Evolutionary conservation across 2,888 invertebrate genomes (phyloP).

Genomic region (Timema podura): DNA sequence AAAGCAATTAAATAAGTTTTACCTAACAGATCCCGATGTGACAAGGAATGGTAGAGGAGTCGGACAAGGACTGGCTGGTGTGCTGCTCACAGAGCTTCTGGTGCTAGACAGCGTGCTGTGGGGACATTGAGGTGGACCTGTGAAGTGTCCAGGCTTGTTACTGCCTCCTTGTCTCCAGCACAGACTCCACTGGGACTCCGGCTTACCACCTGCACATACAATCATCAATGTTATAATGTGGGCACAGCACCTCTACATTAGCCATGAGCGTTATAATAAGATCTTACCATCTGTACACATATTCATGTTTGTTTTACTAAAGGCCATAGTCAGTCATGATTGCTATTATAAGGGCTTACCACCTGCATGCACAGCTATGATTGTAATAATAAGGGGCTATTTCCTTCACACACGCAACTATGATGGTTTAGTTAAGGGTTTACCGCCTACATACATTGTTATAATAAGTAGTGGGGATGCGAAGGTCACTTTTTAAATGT

Average conservation of each 20-base stretch:
- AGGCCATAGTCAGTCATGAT: too few species aligned
- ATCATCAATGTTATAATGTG: not conserved
- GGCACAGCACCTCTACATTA: not conserved
- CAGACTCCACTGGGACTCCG: constrained; percentile 23
- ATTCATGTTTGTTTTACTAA: too few species aligned
- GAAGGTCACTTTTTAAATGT: too few species aligned
- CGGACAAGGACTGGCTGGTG: constrained; percentile 64
- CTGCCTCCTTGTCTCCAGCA: constrained; percentile 23
- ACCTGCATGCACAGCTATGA: too few species aligned
- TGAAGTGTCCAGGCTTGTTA: not conserved
- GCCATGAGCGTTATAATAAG: too few species aligned
- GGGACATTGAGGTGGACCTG: constrained; percentile 61
- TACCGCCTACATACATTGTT: too few species aligned
- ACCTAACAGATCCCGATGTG: constrained; percentile 68
- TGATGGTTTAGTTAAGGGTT: too few species aligned
- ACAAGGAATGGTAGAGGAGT: constrained; percentile 73
- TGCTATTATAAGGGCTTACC: too few species aligned
- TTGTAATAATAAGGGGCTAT: too few species aligned
- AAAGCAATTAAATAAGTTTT: constrained; percentile 33
- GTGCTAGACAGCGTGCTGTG: constrained; percentile 67
- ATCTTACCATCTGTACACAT: too few species aligned
- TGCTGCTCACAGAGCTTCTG: constrained; percentile 59
- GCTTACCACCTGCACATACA: constrained; percentile 20
- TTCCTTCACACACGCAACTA: too few species aligned
- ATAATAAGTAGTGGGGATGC: too few species aligned